Conservation (phyloP, 2,113 vertebrate genomes). For the Triplophysa tibetana region DNA sequence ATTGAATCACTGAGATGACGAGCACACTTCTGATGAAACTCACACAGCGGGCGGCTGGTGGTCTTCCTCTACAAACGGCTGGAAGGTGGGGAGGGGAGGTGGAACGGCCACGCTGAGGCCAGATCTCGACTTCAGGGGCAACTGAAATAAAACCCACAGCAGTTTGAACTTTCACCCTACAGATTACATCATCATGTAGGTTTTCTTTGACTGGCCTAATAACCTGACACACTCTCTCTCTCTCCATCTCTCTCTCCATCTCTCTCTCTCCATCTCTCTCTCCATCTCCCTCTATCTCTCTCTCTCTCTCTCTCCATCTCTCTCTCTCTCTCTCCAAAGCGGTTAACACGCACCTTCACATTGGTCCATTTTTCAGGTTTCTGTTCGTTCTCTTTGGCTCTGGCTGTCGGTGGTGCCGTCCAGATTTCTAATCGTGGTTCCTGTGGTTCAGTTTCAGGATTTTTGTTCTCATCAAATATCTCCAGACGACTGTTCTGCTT, state of each 20-base stretch:
- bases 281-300: too few relatives aligned
- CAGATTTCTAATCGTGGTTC: constrained; percentile 73
- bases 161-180: neutral
- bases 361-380: constrained; percentile 83
- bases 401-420: constrained; percentile 78
- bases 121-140: constrained; percentile 69
- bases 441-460: constrained; percentile 59
- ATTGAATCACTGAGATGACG: too few relatives aligned
- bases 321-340: too few relatives aligned
- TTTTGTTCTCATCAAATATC: constrained; percentile 87
- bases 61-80: constrained; percentile 88
- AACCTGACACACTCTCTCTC: neutral
- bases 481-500: constrained; percentile 69
- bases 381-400: constrained; percentile 88
- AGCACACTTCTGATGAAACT: constrained; percentile 63
- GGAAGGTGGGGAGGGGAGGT: constrained; percentile 78
- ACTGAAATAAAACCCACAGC: constrained; percentile 41
- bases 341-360: constrained; percentile 53
- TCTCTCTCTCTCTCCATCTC: too few relatives aligned
- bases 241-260: too few relatives aligned
- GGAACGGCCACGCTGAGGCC: constrained; percentile 61
- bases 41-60: constrained; percentile 85
- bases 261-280: too few relatives aligned
- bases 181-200: neutral
- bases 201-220: neutral